These are phyloP conservation scores for Cephalopterus ornatus DNA, from an alignment of 2,113 vertebrate species.

Conservation along the genomic window DNA sequence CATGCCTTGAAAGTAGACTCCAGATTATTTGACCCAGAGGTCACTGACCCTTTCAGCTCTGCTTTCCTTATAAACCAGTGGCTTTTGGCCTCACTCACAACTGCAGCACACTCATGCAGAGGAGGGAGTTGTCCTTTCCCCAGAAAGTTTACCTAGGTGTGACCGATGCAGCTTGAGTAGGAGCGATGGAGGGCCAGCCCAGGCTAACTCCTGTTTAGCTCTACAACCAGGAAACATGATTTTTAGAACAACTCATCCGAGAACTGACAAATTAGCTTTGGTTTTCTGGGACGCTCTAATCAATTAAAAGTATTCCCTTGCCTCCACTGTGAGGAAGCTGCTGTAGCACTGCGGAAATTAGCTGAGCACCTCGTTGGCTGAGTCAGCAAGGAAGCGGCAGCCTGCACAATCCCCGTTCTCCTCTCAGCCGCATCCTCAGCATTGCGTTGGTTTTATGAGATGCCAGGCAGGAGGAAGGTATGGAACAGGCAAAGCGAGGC, in stretches of 20 bases:
- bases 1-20: constrained; percentile 6
- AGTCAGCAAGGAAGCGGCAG: not conserved
- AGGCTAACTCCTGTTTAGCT: not conserved
- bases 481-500: not conserved
- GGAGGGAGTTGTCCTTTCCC: not conserved
- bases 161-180: not conserved
- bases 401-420: accelerated
- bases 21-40: not conserved
- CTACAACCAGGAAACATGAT: not conserved
- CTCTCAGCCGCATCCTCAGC: not conserved
- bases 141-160: not conserved
- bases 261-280: not conserved
- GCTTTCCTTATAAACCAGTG: not conserved
- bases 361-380: not conserved
- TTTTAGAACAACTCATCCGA: constrained; percentile 14
- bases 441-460: not conserved
- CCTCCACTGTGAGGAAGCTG: not conserved
- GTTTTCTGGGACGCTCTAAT: constrained; percentile 3
- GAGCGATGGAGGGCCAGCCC: not conserved
- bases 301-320: constrained; percentile 12
- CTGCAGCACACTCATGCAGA: not conserved
- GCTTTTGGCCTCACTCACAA: not conserved
- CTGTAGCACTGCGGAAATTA: not conserved
- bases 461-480: not conserved
- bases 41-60: constrained; percentile 3